Conservation (phyloP, 2,888 invertebrate species). For the Didymodactylos carnosus region DNA sequence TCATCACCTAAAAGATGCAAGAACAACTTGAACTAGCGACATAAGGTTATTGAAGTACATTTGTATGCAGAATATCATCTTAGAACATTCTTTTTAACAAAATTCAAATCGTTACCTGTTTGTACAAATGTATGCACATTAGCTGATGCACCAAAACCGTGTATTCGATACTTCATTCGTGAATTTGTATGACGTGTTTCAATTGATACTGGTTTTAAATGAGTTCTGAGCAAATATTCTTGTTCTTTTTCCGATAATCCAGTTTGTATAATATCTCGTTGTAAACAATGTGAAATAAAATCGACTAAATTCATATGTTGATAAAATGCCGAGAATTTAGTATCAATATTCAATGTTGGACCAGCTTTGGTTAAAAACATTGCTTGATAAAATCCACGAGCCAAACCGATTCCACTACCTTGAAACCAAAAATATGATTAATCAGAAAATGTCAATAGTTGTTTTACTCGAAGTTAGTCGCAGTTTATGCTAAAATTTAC, state of each 20-base stretch:
- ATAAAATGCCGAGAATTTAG: neutral
- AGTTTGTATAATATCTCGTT: neutral
- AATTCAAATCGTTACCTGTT: no score
- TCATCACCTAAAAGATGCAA: no score
- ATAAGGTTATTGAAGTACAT: neutral
- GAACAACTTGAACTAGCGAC: no score
- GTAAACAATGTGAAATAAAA: neutral
- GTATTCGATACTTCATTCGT: no score
- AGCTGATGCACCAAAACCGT: no score
- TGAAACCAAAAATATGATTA: no score
- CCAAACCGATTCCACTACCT: neutral
- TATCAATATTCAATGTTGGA: neutral
- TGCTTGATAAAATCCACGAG: neutral
- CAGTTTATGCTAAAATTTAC: no score
- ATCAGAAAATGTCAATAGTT: no score
- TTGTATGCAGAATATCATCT: no score
- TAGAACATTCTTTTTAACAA: no score
- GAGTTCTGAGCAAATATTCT: neutral
- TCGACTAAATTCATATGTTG: neutral
- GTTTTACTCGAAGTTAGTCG: no score
- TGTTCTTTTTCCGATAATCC: neutral
- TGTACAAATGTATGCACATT: no score
- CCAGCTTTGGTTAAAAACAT: neutral
- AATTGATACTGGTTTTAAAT: neutral
- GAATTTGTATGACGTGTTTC: neutral